A percentile compares a stretch with the other conserved stretches of the same genome.
Conservation (phyloP, 2,797 vertebrate species). For the Pseudotriccus pelzelni region DNA sequence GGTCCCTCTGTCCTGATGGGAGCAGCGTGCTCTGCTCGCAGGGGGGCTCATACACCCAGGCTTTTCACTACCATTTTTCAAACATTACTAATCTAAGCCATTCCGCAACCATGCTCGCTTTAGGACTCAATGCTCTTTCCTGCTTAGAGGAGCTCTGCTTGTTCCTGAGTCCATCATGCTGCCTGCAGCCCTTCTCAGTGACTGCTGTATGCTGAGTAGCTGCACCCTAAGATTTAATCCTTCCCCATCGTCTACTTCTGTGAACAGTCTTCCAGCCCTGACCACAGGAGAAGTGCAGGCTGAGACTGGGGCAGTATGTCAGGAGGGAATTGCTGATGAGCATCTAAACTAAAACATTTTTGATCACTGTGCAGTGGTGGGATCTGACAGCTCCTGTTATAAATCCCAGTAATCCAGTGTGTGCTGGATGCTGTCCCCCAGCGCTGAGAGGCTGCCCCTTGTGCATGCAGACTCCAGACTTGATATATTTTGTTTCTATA, state of each 20-base stretch:
- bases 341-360: not conserved
- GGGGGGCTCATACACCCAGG: not conserved
- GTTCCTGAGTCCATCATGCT: not conserved
- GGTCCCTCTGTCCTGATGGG: not conserved
- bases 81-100: not conserved
- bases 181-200: not conserved
- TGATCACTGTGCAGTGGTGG: accelerated
- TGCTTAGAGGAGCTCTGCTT: not conserved
- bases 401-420: not conserved
- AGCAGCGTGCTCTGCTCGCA: not conserved
- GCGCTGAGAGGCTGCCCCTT: not conserved
- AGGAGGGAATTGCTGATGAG: not conserved
- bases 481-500: not conserved
- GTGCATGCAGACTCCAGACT: not conserved
- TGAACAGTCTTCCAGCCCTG: not conserved
- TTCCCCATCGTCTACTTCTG: not conserved
- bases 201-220: not conserved
- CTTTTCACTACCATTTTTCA: not conserved
- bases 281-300: not conserved
- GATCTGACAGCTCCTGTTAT: not conserved
- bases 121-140: not conserved
- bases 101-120: accelerated
- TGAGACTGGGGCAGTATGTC: not conserved
- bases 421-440: not conserved
- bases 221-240: not conserved